A percentile compares a stretch with the other conserved stretches of the same genome.
Evolutionary conservation across 1,140 invertebrate species (phyloP).

Genomic region (Elymnias hypermnestra): DNA sequence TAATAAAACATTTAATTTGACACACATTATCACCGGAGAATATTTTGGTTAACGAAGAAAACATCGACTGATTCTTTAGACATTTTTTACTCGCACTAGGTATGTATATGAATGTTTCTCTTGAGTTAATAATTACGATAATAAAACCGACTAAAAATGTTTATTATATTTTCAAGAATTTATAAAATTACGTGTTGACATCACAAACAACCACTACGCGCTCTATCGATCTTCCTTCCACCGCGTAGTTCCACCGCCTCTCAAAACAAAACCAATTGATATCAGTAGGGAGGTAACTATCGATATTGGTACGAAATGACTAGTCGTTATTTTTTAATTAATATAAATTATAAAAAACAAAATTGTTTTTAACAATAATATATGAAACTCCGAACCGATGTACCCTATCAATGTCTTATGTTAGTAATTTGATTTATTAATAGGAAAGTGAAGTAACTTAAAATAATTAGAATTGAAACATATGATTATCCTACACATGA

Average conservation of each 20-base stretch:
- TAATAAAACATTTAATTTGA: slow-evolving; percentile 66
- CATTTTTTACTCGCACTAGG: slow-evolving; percentile 22
- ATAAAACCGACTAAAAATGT: no score
- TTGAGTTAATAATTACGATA: slow-evolving; percentile 2
- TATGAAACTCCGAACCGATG: no score
- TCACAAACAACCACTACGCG: slow-evolving; percentile 48
- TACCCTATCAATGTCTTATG: no score
- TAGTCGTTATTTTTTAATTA: no score
- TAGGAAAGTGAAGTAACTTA: no score
- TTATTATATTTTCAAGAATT: no score
- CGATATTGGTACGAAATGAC: no score
- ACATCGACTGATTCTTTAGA: slow-evolving; percentile 12
- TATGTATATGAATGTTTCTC: slow-evolving; percentile 14
- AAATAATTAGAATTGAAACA: no score
- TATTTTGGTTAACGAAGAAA: slow-evolving; percentile 25
- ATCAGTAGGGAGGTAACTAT: not conserved
- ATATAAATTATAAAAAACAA: no score
- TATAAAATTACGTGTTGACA: slow-evolving; percentile 52
- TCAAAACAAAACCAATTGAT: not conserved
- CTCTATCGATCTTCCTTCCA: slow-evolving; percentile 46
- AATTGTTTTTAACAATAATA: no score
- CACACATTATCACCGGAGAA: slow-evolving; percentile 65
- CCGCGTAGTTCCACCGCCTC: slow-evolving; percentile 32
- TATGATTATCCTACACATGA: no score
- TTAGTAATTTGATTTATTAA: no score